Conservation (phyloP, 2,797 vertebrate genomes). For the Rhinatrema bivittatum region DNA sequence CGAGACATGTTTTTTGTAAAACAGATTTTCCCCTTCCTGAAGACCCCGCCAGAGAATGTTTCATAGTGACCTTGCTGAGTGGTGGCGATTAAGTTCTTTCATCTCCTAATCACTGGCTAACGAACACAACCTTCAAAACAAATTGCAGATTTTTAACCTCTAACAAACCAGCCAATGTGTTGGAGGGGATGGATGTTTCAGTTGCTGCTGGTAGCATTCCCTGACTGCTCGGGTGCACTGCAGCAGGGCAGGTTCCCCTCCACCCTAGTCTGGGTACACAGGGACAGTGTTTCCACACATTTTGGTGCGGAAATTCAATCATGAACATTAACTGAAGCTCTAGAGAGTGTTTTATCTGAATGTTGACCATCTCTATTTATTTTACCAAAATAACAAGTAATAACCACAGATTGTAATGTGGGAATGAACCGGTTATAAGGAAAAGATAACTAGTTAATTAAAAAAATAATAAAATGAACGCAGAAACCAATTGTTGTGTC, state of each 20-base stretch:
- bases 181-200: no score
- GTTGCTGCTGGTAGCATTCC: no score
- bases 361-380: conserved; percentile 56
- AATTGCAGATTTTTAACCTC: conserved; percentile 7
- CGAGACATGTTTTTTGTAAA: no score
- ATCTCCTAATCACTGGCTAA: conserved; percentile 1
- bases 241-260: neutral
- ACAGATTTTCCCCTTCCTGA: no score
- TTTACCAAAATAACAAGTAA: conserved; percentile 40
- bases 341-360: conserved; percentile 30
- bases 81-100: neutral
- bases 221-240: neutral
- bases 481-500: neutral
- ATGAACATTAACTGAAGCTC: conserved; percentile 42
- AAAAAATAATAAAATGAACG: conserved; percentile 38
- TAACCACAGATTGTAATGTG: conserved; percentile 33
- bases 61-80: neutral
- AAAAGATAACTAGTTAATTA: conserved; percentile 53
- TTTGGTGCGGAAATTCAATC: conserved; percentile 42
- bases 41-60: conserved; percentile 7
- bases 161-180: no score
- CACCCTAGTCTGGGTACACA: neutral
- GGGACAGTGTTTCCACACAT: no score
- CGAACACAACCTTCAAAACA: conserved; percentile 6
- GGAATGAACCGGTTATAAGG: conserved; percentile 24